A percentile compares a stretch with the other conserved stretches of the same genome.
phyloP scores from a whole-genome alignment of 2,888 invertebrate genomes.

The Lymantria monacha region DNA sequence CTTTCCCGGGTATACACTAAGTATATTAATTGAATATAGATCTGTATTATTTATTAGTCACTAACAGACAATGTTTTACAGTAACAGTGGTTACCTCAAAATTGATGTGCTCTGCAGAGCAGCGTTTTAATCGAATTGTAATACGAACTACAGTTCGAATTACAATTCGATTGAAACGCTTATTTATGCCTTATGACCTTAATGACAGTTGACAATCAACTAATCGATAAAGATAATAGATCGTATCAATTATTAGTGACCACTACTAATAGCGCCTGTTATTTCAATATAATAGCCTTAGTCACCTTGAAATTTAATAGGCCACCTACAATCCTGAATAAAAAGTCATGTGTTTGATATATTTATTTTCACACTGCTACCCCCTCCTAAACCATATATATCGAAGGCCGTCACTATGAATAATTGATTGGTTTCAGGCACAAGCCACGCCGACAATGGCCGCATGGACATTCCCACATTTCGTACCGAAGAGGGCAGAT shows the following conservation, averaged over 20 bases:
- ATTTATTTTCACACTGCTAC: slow-evolving; percentile 23
- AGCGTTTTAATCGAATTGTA: too few relatives aligned
- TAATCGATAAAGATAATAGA: slow-evolving; percentile 45
- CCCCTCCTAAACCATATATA: slow-evolving; percentile 39
- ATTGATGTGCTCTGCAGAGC: too few relatives aligned
- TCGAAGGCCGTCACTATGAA: slow-evolving; percentile 66
- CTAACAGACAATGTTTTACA: too few relatives aligned
- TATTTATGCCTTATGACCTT: neutral
- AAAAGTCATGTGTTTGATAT: slow-evolving; percentile 45
- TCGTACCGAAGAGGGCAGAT: slow-evolving; percentile 93
- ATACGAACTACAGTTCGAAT: too few relatives aligned
- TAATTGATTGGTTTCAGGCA: slow-evolving; percentile 77
- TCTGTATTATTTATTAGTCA: too few relatives aligned
- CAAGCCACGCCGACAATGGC: slow-evolving; percentile 65
- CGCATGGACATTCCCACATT: slow-evolving; percentile 90
- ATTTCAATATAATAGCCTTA: slow-evolving; percentile 43
- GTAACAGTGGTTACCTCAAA: too few relatives aligned
- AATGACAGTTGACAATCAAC: neutral
- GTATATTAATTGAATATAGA: too few relatives aligned
- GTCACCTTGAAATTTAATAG: slow-evolving; percentile 35
- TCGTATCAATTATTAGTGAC: slow-evolving; percentile 50
- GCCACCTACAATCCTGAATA: slow-evolving; percentile 40
- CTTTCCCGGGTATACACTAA: too few relatives aligned
- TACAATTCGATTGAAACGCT: too few relatives aligned
- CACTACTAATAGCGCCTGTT: slow-evolving; percentile 42